These are phyloP conservation scores for Incurvaria masculella DNA, from an alignment of 2,888 invertebrate species.

Conservation along the genomic window DNA sequence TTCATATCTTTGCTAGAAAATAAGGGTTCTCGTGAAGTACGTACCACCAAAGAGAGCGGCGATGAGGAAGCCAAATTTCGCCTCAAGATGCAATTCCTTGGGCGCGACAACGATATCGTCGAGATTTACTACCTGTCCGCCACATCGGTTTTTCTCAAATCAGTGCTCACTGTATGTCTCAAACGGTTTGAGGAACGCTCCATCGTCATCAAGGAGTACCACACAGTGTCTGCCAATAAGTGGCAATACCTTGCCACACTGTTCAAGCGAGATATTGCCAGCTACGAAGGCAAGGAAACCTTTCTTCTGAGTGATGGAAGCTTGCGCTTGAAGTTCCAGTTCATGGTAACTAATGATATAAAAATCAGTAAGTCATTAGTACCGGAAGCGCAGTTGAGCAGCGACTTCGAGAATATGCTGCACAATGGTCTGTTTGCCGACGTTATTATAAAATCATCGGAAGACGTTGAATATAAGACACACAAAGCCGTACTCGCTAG, in stretches of 20 bases:
- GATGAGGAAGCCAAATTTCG: conserved; percentile 24
- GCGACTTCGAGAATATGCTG: conserved; percentile 40
- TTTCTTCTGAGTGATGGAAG: conserved; percentile 40
- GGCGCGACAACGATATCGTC: conserved; percentile 39
- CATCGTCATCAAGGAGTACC: conserved; percentile 41
- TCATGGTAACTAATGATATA: conserved; percentile 42
- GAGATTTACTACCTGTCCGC: conserved; percentile 43
- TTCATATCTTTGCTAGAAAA: conserved; percentile 35
- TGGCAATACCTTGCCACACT: conserved; percentile 46
- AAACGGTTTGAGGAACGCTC: conserved; percentile 44
- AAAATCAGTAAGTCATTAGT: conserved; percentile 31
- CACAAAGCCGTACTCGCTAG: conserved; percentile 45
- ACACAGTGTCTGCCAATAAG: conserved; percentile 41
- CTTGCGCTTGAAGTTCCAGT: conserved; percentile 39
- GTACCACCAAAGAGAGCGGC: conserved; percentile 26
- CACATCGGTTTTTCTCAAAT: conserved; percentile 37
- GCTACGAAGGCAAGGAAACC: conserved; percentile 32
- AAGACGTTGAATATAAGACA: conserved; percentile 36
- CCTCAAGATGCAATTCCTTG: conserved; percentile 43
- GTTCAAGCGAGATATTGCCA: conserved; percentile 37
- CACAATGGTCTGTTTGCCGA: conserved; percentile 41
- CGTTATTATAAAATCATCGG: conserved; percentile 40
- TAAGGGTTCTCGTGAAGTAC: conserved; percentile 34
- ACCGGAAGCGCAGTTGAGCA: conserved; percentile 36
- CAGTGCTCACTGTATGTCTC: conserved; percentile 37